Conservation (phyloP, 1,140 invertebrate genomes). For the Monomorium pharaonis region DNA sequence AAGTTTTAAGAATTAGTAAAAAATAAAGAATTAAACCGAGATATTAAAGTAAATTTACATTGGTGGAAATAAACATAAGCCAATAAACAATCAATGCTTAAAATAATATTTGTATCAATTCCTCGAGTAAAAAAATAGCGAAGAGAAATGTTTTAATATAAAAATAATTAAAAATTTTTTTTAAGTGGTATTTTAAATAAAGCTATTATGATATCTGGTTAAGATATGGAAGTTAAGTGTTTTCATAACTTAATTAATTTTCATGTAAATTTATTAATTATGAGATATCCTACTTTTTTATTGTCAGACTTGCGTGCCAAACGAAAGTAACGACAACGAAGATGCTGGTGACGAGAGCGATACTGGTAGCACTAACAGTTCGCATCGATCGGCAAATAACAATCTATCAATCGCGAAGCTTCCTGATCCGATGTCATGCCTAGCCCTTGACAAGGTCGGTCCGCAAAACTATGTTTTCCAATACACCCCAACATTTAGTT, state of each 20-base stretch:
- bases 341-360: constrained; percentile 81
- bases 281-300: neutral
- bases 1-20: no score
- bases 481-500: neutral
- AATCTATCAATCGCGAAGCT: constrained; percentile 79
- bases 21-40: no score
- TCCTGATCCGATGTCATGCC: constrained; percentile 78
- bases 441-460: constrained; percentile 81
- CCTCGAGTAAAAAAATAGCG: neutral
- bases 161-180: neutral
- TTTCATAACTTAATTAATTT: neutral
- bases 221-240: neutral
- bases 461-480: neutral
- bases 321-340: constrained; percentile 78
- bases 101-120: neutral
- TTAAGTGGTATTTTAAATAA: neutral
- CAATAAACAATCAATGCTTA: neutral
- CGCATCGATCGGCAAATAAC: constrained; percentile 79
- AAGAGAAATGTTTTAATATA: neutral
- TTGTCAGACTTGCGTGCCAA: constrained; percentile 72
- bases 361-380: constrained; percentile 79
- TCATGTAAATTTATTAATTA: neutral
- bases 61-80: neutral
- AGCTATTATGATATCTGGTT: neutral
- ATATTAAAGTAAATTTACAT: no score